These are phyloP conservation scores for Nematopogon swammerdamellus DNA, from an alignment of 2,888 invertebrate genomes.

Conservation along the genomic window DNA sequence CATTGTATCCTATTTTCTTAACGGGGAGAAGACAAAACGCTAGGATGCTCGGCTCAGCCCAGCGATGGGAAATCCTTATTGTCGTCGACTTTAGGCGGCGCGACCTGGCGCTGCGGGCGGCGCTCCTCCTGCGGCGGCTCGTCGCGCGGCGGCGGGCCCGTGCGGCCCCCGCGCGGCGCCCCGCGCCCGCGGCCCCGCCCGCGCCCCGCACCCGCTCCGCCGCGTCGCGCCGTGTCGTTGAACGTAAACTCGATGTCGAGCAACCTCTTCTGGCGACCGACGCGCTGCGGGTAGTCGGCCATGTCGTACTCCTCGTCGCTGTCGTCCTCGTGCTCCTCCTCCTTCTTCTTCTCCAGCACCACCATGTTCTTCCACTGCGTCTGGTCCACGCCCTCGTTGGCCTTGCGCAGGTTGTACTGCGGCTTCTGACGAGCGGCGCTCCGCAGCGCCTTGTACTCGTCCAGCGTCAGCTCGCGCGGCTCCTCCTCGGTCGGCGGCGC, in stretches of 20 bases:
- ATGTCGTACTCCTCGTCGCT: conserved; percentile 72
- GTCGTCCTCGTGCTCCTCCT: conserved; percentile 58
- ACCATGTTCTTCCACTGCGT: conserved; percentile 92
- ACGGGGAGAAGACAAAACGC: conserved; percentile 37
- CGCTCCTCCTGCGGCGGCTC: conserved; percentile 26
- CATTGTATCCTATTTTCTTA: conserved; percentile 48
- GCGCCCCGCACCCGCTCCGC: conserved; percentile 63
- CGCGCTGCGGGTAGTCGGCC: conserved; percentile 80
- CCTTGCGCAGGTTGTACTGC: conserved; percentile 87
- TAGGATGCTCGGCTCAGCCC: conserved; percentile 68
- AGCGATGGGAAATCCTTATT: conserved; percentile 94
- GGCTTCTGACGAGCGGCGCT: conserved; percentile 77
- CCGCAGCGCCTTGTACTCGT: conserved; percentile 91
- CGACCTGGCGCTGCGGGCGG: conserved; percentile 26
- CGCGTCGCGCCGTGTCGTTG: conserved; percentile 73
- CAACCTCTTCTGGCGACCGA: conserved; percentile 81
- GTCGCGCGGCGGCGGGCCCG: conserved; percentile 28
- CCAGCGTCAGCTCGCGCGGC: conserved; percentile 84
- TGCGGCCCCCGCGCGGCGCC: conserved; percentile 22
- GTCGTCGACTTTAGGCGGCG: conserved; percentile 89
- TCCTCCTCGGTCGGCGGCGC: conserved; percentile 65
- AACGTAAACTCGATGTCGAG: conserved; percentile 87
- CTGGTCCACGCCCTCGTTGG: conserved; percentile 90
- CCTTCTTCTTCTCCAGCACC: conserved; percentile 74
- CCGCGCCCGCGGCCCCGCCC: conserved; percentile 53